Conservation (phyloP, 2,113 vertebrate genomes). For the Cephalopterus ornatus region DNA sequence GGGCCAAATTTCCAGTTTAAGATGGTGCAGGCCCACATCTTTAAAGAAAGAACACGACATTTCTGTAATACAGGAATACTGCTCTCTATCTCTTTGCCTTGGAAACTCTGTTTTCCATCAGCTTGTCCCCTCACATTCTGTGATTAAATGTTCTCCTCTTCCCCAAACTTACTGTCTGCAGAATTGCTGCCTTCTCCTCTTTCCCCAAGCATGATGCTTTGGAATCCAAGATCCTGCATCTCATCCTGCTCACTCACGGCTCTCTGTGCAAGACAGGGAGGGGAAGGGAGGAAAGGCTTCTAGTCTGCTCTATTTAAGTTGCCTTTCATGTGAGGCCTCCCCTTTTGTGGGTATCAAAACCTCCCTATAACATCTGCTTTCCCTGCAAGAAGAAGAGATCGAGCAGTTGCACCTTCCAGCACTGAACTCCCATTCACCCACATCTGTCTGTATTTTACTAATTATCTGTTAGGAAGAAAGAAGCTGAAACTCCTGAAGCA, state of each 20-base stretch:
- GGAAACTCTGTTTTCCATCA: background rate
- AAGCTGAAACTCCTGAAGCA: background rate
- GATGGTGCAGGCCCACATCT: background rate
- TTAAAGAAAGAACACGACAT: background rate
- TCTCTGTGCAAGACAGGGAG: background rate
- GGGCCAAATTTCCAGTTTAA: background rate
- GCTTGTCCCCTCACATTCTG: background rate
- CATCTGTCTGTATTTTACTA: background rate
- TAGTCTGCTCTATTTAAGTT: too few relatives aligned
- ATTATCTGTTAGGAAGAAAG: background rate
- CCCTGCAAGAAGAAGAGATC: background rate
- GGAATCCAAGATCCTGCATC: background rate
- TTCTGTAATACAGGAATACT: background rate
- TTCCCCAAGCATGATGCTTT: fast-evolving
- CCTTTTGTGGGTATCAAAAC: background rate
- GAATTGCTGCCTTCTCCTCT: background rate
- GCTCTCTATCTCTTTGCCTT: background rate
- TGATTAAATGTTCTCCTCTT: background rate
- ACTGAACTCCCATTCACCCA: background rate
- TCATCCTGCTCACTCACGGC: background rate
- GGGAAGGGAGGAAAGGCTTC: background rate
- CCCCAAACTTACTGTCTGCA: background rate
- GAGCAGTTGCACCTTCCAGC: background rate
- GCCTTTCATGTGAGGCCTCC: background rate
- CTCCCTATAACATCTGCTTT: background rate